Conservation (phyloP, 2,797 vertebrate species). For the Gymnothorax javanicus region DNA sequence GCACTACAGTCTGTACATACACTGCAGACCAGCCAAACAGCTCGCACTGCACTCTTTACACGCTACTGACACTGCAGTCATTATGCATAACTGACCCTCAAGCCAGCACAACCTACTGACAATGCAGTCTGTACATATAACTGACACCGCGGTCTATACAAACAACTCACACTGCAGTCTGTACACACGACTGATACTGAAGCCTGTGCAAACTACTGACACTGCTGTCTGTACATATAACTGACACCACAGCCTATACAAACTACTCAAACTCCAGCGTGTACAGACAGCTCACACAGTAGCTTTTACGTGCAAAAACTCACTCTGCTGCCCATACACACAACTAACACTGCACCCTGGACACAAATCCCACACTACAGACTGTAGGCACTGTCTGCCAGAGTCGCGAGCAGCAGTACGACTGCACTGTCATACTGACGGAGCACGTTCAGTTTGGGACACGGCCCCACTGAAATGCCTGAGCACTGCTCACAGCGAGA, state of each 20-base stretch:
- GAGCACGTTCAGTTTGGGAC: rapidly evolving
- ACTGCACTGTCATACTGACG: background rate
- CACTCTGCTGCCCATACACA: background rate
- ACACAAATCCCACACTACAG: no score
- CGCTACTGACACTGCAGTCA: background rate
- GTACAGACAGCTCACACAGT: background rate
- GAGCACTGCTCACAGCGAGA: background rate
- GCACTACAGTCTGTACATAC: background rate
- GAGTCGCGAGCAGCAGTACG: background rate
- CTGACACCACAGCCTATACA: background rate
- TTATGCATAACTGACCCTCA: background rate
- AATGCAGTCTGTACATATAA: background rate
- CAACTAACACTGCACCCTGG: background rate
- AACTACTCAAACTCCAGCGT: background rate
- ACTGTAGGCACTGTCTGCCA: background rate
- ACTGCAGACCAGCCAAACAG: background rate
- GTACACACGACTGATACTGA: background rate
- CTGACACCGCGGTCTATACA: background rate
- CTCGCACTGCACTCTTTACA: background rate
- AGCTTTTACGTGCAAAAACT: background rate
- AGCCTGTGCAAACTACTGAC: background rate
- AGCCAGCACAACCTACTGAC: background rate
- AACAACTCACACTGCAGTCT: background rate
- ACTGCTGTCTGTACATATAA: background rate
- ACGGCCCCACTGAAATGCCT: background rate